These are phyloP conservation scores for Psittacula derbiana DNA, from an alignment of 2,797 vertebrate genomes.

Conservation along the genomic window DNA sequence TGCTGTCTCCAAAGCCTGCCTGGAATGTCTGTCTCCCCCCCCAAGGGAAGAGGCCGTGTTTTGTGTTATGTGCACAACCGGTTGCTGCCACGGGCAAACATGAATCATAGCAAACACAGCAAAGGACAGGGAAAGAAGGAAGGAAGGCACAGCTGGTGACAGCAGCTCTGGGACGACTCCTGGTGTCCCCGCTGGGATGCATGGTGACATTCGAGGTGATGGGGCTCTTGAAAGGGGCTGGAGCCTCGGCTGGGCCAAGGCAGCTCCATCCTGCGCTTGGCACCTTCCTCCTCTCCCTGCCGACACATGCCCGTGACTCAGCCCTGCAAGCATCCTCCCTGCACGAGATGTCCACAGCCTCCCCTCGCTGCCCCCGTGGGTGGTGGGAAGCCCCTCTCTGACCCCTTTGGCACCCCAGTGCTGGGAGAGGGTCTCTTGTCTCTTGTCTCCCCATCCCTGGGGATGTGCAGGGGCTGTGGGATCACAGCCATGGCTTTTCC, in stretches of 20 bases:
- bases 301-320: conserved; percentile 32
- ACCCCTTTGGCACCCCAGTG: not conserved
- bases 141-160: not conserved
- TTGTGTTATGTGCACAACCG: not conserved
- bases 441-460: too few relatives aligned
- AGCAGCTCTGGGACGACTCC: not conserved
- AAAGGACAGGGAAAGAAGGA: not conserved
- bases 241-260: not conserved
- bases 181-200: not conserved
- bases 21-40: not conserved
- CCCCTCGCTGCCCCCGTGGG: rapidly evolving
- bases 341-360: not conserved
- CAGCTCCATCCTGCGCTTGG: not conserved
- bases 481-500: not conserved
- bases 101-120: not conserved
- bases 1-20: not conserved
- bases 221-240: not conserved
- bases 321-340: not conserved
- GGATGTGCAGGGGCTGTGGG: not conserved
- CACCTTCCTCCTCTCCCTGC: not conserved
- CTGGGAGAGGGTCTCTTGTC: not conserved
- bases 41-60: not conserved
- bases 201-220: not conserved
- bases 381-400: not conserved
- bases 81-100: not conserved